Percentiles rank a stretch among this genome's conserved stretches.
phyloP scores from a whole-genome alignment of 1,140 invertebrate genomes.

The Leptopilina boulardi region DNA sequence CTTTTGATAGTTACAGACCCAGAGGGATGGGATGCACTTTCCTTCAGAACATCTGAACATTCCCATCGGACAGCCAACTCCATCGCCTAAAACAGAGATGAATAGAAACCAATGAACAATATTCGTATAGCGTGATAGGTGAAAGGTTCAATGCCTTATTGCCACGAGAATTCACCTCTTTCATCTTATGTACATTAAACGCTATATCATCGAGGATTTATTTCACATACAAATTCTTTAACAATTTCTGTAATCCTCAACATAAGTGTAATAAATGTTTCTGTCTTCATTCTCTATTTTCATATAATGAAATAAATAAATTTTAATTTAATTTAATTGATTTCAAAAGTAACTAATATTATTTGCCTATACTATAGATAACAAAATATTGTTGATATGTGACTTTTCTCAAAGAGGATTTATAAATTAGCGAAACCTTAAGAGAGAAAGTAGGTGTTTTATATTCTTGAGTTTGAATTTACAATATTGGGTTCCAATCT shows the following conservation, averaged over 20 bases:
- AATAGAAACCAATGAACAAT: conserved; percentile 57
- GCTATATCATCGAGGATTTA: not conserved
- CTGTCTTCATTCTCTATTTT: too few species aligned
- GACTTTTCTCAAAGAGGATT: not conserved
- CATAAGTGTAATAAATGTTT: too few species aligned
- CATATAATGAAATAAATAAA: too few species aligned
- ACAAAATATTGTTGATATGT: too few species aligned
- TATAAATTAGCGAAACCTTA: conserved; percentile 3
- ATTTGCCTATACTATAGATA: too few species aligned
- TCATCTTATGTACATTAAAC: conserved; percentile 36
- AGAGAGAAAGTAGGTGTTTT: conserved; percentile 8
- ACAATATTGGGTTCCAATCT: not conserved
- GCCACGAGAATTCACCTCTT: conserved; percentile 49
- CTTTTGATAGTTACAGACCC: conserved; percentile 93
- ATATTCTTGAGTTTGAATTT: conserved; percentile 1
- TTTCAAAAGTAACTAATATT: too few species aligned
- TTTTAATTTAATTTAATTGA: too few species aligned
- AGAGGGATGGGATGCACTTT: conserved; percentile 88
- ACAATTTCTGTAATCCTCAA: not conserved
- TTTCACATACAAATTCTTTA: not conserved
- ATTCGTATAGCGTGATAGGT: conserved; percentile 69
- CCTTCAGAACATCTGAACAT: conserved; percentile 90
- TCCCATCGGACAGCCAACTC: conserved; percentile 79
- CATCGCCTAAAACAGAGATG: conserved; percentile 60
- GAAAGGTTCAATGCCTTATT: conserved; percentile 70